Base-by-base conservation (phyloP, 2,888 invertebrate species). In the Empis livida region DNA sequence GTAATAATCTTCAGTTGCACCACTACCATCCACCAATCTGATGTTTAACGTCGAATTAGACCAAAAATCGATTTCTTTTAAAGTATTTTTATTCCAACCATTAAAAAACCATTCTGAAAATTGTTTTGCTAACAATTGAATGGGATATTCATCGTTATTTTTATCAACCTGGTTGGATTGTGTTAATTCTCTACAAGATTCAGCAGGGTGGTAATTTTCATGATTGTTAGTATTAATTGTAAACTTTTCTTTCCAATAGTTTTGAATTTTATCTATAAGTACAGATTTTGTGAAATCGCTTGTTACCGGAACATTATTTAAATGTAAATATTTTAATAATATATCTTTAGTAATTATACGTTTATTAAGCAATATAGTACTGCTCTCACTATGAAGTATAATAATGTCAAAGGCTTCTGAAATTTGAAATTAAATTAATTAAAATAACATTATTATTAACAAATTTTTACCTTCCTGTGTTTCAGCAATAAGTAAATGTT, bases 51-150 rank as follows among this genome's bases (percentile, higher is more conserved):
- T 45, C 1, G 72, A 70, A 57, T 79, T 77, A 10, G 59, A 57
- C 73, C 73, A 79, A 55, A 79, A 77, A 58, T 79, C 78, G 27
- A 71, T 67, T 1, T 64, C 46, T 20, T 68, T 70, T 23, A 78
- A 62, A 20, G 60, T 61, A 44, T 63, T 59, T 3, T 61, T 57
- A 54, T 73, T 62, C 57, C 66, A 60, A 56, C 65, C 56, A 45
- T 61, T 57, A 50, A 75, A 80, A 59, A 75, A 79, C 79, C 79
- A 80, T 49, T 71, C 67, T 0, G 71, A 56, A 61, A 79, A 79
- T 53, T 76, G 67, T n/a, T 68, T 57, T 1, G 77, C 75, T 55
- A 79, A 61, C 31, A 67, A 52, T 54, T 72, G 61, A 40, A 75
- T 65, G 27, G 66, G 64, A 51, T 60, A 60, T 14, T 55, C 49